phyloP scores from a whole-genome alignment of 2,113 vertebrate genomes.

The Channa argus region DNA sequence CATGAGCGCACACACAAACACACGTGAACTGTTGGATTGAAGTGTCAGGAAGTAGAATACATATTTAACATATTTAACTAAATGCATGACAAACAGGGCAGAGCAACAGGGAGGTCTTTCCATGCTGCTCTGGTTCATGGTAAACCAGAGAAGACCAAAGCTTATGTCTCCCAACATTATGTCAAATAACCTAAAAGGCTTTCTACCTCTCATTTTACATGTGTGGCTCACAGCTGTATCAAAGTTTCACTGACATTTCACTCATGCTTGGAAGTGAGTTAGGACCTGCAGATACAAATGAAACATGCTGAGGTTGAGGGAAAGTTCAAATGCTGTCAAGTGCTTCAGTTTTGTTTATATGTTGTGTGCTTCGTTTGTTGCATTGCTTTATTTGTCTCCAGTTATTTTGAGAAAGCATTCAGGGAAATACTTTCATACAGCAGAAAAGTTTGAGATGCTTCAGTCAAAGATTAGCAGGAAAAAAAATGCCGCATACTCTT shows the following conservation, averaged over 20 bases:
- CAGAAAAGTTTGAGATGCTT: constrained; percentile 5
- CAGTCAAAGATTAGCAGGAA: constrained; percentile 7
- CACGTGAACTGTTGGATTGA: constrained; percentile 23
- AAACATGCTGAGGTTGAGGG: constrained; percentile 20
- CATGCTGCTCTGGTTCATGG: constrained; percentile 31
- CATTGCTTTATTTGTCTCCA: background rate
- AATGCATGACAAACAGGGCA: constrained; percentile 40
- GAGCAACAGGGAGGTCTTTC: background rate
- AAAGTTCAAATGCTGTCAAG: constrained; percentile 28
- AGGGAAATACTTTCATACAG: background rate
- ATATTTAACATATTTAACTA: constrained; percentile 58
- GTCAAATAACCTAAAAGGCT: constrained; percentile 10
- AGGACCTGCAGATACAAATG: constrained; percentile 29
- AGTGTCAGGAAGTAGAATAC: constrained; percentile 25
- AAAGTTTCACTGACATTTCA: constrained; percentile 25
- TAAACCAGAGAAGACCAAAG: constrained; percentile 21
- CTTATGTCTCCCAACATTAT: constrained; percentile 5
- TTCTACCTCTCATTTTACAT: background rate
- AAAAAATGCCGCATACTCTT: constrained; percentile 11
- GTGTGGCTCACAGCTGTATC: no score
- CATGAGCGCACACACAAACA: background rate
- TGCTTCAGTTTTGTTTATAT: constrained; percentile 15
- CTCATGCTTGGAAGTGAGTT: background rate
- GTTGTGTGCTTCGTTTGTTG: background rate
- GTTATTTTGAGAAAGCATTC: constrained; percentile 10